These are phyloP conservation scores for Phenganax subtilis DNA, from an alignment of 92 coral and sea anemone species.

Conservation along the genomic window DNA sequence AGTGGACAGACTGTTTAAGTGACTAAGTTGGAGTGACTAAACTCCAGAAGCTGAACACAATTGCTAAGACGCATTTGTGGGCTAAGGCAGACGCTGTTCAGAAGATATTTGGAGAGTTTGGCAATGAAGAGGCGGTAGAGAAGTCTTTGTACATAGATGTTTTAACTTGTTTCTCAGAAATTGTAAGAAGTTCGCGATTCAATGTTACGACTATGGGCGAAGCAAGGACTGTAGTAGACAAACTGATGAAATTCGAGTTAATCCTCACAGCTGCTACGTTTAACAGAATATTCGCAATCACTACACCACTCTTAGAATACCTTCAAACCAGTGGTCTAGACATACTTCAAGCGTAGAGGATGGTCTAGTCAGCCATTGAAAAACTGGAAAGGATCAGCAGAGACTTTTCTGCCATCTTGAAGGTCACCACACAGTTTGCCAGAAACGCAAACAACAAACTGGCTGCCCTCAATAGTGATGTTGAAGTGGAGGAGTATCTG, in stretches of 20 bases:
- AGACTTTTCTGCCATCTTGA: conserved; percentile 13
- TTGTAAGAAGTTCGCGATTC: conserved; percentile 7
- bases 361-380: conserved; percentile 13
- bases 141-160: conserved; percentile 11
- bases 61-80: background rate
- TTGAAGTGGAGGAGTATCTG: conserved; percentile 11
- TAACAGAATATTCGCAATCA: conserved; percentile 4
- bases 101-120: conserved; percentile 17
- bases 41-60: conserved; percentile 5
- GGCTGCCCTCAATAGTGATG: conserved; percentile 13
- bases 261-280: conserved; percentile 17
- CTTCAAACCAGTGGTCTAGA: conserved; percentile 24
- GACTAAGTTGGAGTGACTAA: conserved; percentile 2
- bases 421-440: conserved; percentile 19
- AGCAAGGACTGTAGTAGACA: conserved; percentile 12
- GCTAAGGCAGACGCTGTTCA: conserved; percentile 13
- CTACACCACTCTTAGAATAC: conserved; percentile 20
- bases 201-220: background rate
- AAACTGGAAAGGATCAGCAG: conserved; percentile 19
- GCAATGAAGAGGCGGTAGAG: conserved; percentile 9
- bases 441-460: conserved; percentile 11
- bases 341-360: conserved; percentile 22
- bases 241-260: conserved; percentile 10
- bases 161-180: conserved; percentile 2
- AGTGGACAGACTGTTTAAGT: conserved; percentile 2